phyloP scores from a whole-genome alignment of 2,888 invertebrate species.

The Drosophila nigricruria region DNA sequence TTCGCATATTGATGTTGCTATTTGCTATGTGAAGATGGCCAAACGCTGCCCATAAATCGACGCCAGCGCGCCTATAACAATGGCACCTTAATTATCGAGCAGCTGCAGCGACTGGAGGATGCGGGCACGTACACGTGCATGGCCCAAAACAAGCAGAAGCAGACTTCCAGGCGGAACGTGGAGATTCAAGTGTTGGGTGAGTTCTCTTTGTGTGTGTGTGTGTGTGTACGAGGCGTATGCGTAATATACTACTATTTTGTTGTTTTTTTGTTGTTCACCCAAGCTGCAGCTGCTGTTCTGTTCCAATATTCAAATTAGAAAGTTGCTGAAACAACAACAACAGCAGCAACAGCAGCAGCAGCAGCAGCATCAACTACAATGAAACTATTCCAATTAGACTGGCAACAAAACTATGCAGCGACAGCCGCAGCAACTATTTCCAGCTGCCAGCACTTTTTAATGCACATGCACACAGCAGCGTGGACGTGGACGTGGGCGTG shows the following conservation, averaged over 20 bases:
- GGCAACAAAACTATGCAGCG: conserved; percentile 75
- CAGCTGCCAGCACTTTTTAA: conserved; percentile 70
- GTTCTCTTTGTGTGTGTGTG: conserved; percentile 50
- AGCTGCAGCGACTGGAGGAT: conserved; percentile 93
- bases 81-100: conserved; percentile 94
- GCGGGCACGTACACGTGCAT: conserved; percentile 96
- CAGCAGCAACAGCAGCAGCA: background rate
- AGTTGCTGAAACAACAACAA: conserved; percentile 37
- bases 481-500: background rate
- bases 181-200: conserved; percentile 91
- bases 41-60: conserved; percentile 93
- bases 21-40: conserved; percentile 89
- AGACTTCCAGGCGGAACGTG: conserved; percentile 91
- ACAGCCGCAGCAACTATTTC: conserved; percentile 68
- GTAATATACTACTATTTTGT: conserved; percentile 33
- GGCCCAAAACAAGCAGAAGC: conserved; percentile 93
- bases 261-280: background rate
- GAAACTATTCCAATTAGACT: conserved; percentile 78
- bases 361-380: conserved; percentile 39
- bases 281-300: conserved; percentile 17
- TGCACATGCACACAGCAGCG: conserved; percentile 59
- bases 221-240: conserved; percentile 37
- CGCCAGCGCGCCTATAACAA: conserved; percentile 94
- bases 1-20: background rate
- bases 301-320: conserved; percentile 72